A percentile compares a stretch with the other conserved stretches of the same genome.
Conservation (phyloP, 2,888 invertebrate genomes). For the Sphaeridia pumilis region DNA sequence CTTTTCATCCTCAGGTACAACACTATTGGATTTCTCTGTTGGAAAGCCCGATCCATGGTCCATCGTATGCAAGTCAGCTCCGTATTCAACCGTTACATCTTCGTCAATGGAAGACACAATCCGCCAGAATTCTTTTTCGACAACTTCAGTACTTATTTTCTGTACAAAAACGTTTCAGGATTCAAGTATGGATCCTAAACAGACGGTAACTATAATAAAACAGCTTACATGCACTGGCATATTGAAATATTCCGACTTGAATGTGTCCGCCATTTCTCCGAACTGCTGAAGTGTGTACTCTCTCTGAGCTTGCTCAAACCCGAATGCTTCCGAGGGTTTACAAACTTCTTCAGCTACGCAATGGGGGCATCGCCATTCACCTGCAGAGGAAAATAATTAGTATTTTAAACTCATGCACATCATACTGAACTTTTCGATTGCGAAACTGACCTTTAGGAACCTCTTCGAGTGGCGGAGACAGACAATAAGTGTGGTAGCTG, state of each 20-base stretch:
- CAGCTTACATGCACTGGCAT: constrained; percentile 87
- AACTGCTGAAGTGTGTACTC: constrained; percentile 93
- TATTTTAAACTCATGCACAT: too few relatives aligned
- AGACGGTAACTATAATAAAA: constrained; percentile 40
- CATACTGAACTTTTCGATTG: too few relatives aligned
- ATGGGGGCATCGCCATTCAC: constrained; percentile 94
- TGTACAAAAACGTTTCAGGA: background rate
- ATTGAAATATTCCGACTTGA: constrained; percentile 94
- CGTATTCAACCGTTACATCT: constrained; percentile 95
- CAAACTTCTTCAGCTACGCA: constrained; percentile 84
- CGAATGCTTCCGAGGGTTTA: constrained; percentile 89
- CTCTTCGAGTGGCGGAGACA: constrained; percentile 80
- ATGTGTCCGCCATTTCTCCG: constrained; percentile 97
- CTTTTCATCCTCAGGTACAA: constrained; percentile 61
- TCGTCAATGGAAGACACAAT: constrained; percentile 92
- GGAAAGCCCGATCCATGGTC: constrained; percentile 97
- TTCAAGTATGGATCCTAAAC: background rate
- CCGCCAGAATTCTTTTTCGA: constrained; percentile 97
- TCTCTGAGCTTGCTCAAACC: constrained; percentile 89
- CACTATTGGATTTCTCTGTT: constrained; percentile 67
- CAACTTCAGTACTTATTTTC: constrained; percentile 63
- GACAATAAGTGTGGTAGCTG: constrained; percentile 94
- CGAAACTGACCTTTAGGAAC: constrained; percentile 84
- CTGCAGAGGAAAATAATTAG: too few relatives aligned
- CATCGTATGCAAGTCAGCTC: constrained; percentile 95